phyloP scores from a whole-genome alignment of 2,113 vertebrate species.

The Atherinomorus stipes region DNA sequence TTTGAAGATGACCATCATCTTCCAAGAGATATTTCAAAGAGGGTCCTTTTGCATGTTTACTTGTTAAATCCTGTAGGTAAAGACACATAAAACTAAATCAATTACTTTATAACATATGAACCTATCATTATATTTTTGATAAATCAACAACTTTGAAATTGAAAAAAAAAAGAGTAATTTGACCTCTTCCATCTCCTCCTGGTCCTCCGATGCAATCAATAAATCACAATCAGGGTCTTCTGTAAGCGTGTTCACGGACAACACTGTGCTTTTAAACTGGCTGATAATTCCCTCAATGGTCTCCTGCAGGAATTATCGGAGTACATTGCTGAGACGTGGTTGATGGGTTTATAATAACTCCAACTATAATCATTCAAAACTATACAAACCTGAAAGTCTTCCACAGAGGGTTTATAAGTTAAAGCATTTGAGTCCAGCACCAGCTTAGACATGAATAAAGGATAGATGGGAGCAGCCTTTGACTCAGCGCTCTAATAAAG shows the following conservation, averaged over 20 bases:
- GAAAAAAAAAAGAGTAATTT: not conserved
- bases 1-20: slow-evolving; percentile 83
- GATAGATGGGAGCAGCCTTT: slow-evolving; percentile 60
- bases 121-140: not conserved
- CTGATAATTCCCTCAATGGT: slow-evolving; percentile 77
- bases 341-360: not conserved
- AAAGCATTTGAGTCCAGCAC: slow-evolving; percentile 82
- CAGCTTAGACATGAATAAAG: slow-evolving; percentile 87
- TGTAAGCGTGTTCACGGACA: slow-evolving; percentile 82
- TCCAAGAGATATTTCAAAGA: slow-evolving; percentile 82
- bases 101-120: not conserved
- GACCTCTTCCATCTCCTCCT: slow-evolving; percentile 3
- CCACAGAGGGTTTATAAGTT: slow-evolving; percentile 83
- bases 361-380: not conserved
- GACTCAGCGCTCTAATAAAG: slow-evolving; percentile 38
- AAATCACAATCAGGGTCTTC: slow-evolving; percentile 82
- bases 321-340: not conserved
- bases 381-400: slow-evolving; percentile 85
- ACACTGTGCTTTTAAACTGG: slow-evolving; percentile 79
- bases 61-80: slow-evolving; percentile 66
- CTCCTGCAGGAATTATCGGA: slow-evolving; percentile 69
- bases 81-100: not conserved
- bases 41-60: slow-evolving; percentile 79
- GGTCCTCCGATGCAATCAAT: slow-evolving; percentile 74
- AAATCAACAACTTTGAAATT: not conserved